A percentile compares a stretch with the other conserved stretches of the same genome.
These are phyloP conservation scores for Heliconius ismenius DNA, from an alignment of 2,888 invertebrate species.

Conservation along the genomic window DNA sequence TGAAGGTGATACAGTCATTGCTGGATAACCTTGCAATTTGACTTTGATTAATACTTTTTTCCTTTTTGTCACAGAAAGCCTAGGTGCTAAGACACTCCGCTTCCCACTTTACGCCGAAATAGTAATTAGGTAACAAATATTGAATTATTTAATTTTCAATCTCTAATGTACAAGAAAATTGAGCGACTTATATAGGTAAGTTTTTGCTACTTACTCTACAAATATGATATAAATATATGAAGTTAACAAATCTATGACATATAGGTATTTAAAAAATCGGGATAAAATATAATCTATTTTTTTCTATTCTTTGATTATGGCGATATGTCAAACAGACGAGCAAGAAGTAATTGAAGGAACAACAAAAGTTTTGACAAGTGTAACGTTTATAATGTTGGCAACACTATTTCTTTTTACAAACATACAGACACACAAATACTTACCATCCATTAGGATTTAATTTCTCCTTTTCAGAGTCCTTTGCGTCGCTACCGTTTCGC, in stretches of 20 bases:
- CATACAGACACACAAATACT: conserved; percentile 47
- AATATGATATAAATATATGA: too few species aligned
- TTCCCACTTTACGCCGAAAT: too few species aligned
- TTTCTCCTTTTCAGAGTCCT: conserved; percentile 68
- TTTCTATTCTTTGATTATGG: too few species aligned
- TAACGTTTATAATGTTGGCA: neutral
- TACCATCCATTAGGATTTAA: conserved; percentile 68
- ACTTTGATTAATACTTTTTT: neutral
- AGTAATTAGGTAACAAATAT: too few species aligned
- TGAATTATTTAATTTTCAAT: too few species aligned
- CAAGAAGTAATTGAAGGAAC: neutral
- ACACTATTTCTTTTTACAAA: neutral
- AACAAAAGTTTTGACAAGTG: neutral
- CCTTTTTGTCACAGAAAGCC: neutral
- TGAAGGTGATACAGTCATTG: neutral
- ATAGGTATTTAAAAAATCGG: too few species aligned
- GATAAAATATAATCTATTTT: too few species aligned
- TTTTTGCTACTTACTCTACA: too few species aligned
- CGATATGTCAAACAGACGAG: neutral
- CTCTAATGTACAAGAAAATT: too few species aligned
- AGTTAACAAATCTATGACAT: too few species aligned
- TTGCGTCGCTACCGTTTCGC: conserved; percentile 40
- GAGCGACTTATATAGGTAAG: too few species aligned
- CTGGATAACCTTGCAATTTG: conserved; percentile 5
- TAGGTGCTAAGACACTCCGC: too few species aligned